Conservation (phyloP, 1,140 invertebrate genomes). For the Dendroctonus ponderosae region DNA sequence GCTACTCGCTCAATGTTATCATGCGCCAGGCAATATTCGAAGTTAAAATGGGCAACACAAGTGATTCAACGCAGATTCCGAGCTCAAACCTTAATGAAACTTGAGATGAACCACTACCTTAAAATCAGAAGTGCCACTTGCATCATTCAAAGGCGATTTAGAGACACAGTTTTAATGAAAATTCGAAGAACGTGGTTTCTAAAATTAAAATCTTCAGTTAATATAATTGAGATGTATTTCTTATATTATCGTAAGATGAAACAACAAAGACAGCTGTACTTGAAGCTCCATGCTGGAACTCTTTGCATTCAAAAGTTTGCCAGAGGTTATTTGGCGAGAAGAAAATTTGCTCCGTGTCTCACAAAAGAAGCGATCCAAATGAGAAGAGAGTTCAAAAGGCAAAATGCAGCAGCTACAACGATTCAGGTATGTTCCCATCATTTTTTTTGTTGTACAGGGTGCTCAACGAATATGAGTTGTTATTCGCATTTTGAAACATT, state of each 20-base stretch:
- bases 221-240: slow-evolving; percentile 42
- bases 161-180: slow-evolving; percentile 25
- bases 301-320: slow-evolving; percentile 36
- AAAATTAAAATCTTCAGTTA: slow-evolving; percentile 34
- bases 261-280: slow-evolving; percentile 41
- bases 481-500: no score
- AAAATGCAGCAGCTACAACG: slow-evolving; percentile 55
- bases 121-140: slow-evolving; percentile 40
- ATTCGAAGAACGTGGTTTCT: slow-evolving; percentile 44
- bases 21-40: slow-evolving; percentile 12
- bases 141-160: slow-evolving; percentile 45
- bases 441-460: slow-evolving; percentile 3
- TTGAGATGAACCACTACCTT: slow-evolving; percentile 45
- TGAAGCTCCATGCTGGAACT: slow-evolving; percentile 47
- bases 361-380: slow-evolving; percentile 52
- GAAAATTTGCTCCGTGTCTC: slow-evolving; percentile 37
- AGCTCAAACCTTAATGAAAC: slow-evolving; percentile 47
- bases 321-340: slow-evolving; percentile 56
- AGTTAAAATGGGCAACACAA: slow-evolving; percentile 37
- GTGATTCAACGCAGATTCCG: slow-evolving; percentile 49
- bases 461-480: slow-evolving; percentile 5
- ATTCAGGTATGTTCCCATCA: slow-evolving; percentile 58
- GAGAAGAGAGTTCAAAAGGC: slow-evolving; percentile 47
- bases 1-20: slow-evolving; percentile 41
- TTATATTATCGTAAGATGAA: slow-evolving; percentile 38